Evolutionary conservation across 2,888 invertebrate genomes (phyloP).

Genomic region (Megaustenia siamemsis): DNA sequence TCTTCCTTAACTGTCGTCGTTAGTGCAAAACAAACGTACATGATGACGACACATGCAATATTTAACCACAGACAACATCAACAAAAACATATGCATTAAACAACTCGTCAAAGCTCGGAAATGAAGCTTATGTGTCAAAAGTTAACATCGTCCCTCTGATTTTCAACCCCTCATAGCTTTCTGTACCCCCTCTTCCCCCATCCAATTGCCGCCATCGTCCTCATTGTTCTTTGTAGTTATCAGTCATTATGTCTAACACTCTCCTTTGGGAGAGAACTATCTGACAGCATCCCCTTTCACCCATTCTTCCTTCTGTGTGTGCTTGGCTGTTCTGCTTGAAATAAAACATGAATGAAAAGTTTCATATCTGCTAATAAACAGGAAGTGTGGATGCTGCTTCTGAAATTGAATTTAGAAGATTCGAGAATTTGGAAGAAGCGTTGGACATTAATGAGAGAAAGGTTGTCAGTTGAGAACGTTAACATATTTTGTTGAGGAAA

Average conservation of each 20-base stretch:
- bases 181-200: no score
- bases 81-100: no score
- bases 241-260: background rate
- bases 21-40: no score
- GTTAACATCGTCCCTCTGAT: no score
- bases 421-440: conserved; percentile 1
- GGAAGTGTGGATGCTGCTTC: conserved; percentile 38
- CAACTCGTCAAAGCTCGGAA: no score
- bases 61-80: no score
- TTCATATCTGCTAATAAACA: conserved; percentile 35
- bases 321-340: background rate
- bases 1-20: no score
- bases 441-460: conserved; percentile 14
- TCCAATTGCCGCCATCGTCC: background rate
- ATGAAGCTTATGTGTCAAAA: no score
- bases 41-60: no score
- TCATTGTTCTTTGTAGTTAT: background rate
- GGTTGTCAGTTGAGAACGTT: conserved; percentile 32
- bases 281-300: background rate
- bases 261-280: background rate
- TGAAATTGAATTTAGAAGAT: conserved; percentile 30
- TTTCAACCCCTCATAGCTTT: no score
- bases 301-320: conserved; percentile 7
- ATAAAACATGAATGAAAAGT: conserved; percentile 28
- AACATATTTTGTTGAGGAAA: conserved; percentile 40